A percentile compares a stretch with the other conserved stretches of the same genome.
These are phyloP conservation scores for Pecten maximus DNA, from an alignment of 2,888 invertebrate species.

Conservation along the genomic window DNA sequence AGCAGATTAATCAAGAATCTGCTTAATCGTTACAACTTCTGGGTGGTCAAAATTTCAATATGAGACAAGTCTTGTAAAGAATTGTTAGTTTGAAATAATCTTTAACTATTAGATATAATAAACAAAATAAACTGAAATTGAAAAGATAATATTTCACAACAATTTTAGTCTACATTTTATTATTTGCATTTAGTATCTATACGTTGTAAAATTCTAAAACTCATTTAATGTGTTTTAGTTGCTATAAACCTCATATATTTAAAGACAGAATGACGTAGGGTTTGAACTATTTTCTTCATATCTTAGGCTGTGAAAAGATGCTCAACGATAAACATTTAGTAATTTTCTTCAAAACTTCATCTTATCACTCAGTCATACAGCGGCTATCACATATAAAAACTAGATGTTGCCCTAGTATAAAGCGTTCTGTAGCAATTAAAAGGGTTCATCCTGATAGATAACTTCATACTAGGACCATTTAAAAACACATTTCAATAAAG, in stretches of 20 bases:
- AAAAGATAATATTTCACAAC: neutral
- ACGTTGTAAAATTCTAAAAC: neutral
- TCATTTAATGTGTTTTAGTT: neutral
- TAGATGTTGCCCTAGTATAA: neutral
- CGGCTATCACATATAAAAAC: neutral
- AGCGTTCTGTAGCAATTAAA: conserved; percentile 2
- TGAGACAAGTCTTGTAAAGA: neutral
- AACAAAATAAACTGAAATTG: neutral
- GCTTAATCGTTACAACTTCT: conserved; percentile 4
- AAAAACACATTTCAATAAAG: neutral
- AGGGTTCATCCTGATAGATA: neutral
- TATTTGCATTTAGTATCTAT: neutral
- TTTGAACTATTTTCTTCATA: neutral
- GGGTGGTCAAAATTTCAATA: neutral
- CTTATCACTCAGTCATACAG: neutral
- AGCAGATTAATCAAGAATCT: neutral
- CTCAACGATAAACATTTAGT: neutral
- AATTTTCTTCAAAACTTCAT: neutral
- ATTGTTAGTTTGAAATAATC: neutral
- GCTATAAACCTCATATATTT: neutral
- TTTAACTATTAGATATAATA: too few species aligned
- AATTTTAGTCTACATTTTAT: neutral
- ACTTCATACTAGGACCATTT: neutral
- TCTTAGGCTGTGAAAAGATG: neutral
- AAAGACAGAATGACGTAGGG: neutral